phyloP scores from a whole-genome alignment of 2,113 vertebrate genomes.

The Cisticola juncidis region DNA sequence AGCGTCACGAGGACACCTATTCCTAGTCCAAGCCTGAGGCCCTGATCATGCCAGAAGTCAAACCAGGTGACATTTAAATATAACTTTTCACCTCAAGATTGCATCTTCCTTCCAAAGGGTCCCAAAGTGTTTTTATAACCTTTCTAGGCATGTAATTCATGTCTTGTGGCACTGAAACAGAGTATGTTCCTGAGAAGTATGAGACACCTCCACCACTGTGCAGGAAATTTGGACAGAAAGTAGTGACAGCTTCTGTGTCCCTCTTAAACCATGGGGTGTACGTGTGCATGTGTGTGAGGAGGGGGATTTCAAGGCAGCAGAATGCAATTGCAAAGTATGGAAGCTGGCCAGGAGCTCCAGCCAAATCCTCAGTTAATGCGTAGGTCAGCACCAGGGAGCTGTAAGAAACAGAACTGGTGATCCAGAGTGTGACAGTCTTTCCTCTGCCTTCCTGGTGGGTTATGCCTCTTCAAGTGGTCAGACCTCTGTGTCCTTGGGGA shows the following conservation, averaged over 20 bases:
- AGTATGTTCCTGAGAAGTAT: background rate
- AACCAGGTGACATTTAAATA: constrained; percentile 1
- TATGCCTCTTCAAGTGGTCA: accelerated
- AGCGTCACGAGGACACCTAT: background rate
- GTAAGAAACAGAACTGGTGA: background rate
- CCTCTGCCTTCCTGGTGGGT: background rate
- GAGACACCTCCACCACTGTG: background rate
- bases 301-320: background rate
- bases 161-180: background rate
- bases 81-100: constrained; percentile 21
- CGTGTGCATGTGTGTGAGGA: background rate
- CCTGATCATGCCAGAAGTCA: background rate
- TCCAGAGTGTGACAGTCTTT: background rate
- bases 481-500: background rate
- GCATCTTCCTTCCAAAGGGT: constrained; percentile 10
- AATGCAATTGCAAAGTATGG: background rate
- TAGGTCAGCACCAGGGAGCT: background rate
- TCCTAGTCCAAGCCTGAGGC: background rate
- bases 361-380: background rate
- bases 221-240: background rate
- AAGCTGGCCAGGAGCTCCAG: background rate
- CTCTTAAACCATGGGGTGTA: background rate
- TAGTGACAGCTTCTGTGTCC: background rate
- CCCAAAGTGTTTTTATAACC: constrained; percentile 20
- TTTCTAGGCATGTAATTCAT: background rate